Percentiles rank a stretch among this genome's conserved stretches.
phyloP scores from a whole-genome alignment of 2,797 vertebrate genomes.

The Trematomus bernacchii region DNA sequence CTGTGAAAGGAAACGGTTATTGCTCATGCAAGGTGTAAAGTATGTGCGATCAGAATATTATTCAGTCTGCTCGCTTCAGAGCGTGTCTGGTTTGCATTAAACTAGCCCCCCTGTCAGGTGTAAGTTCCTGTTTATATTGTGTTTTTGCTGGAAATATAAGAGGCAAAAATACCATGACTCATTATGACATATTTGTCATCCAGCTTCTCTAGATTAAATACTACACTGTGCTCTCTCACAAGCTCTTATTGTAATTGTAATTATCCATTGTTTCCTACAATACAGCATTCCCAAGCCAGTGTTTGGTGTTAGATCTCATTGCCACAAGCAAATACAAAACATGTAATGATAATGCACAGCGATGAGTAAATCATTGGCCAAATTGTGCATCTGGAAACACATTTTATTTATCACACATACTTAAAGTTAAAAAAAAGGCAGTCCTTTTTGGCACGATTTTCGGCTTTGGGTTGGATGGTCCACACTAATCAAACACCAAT shows the following conservation, averaged over 20 bases:
- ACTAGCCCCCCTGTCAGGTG: not conserved
- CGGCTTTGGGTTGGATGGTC: slow-evolving; percentile 4
- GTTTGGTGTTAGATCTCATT: not conserved
- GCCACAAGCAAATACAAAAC: slow-evolving; percentile 25
- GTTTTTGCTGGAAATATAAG: slow-evolving; percentile 22
- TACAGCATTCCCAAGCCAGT: not conserved
- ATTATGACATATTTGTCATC: slow-evolving; percentile 6
- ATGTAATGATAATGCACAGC: slow-evolving; percentile 29
- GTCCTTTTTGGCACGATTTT: not conserved
- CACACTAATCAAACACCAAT: slow-evolving; percentile 19
- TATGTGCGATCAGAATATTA: not conserved
- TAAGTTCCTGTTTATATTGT: not conserved
- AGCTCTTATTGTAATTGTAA: slow-evolving; percentile 5
- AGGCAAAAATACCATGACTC: slow-evolving; percentile 10
- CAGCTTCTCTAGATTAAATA: slow-evolving; percentile 16
- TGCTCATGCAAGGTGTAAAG: not conserved
- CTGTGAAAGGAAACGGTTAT: not conserved
- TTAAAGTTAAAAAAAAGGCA: not conserved
- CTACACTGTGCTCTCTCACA: not conserved
- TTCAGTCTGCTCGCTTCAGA: slow-evolving; percentile 5
- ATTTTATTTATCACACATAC: slow-evolving; percentile 16
- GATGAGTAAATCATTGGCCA: slow-evolving; percentile 33
- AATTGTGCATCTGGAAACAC: slow-evolving; percentile 29
- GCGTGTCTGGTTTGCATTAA: not conserved
- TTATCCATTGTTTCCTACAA: not conserved